phyloP scores from a whole-genome alignment of 2,888 invertebrate species.

The Rapana venosa region DNA sequence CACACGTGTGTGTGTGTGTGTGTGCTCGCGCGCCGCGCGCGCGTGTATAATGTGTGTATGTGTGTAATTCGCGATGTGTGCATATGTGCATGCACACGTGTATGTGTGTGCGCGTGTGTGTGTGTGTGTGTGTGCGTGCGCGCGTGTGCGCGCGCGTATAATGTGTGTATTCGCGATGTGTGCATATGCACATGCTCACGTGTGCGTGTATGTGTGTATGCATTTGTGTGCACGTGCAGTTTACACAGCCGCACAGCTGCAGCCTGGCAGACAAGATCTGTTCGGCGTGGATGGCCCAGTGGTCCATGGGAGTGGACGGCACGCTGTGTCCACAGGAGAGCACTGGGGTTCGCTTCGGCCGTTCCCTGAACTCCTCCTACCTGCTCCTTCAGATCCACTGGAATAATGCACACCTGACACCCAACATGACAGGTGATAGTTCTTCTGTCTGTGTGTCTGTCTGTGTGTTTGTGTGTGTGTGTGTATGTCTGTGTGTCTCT shows the following conservation, averaged over 20 bases:
- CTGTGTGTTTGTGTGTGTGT: background rate
- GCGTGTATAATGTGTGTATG: too few relatives aligned
- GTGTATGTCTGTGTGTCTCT: background rate
- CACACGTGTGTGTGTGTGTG: too few relatives aligned
- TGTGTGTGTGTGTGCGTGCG: conserved; percentile 20
- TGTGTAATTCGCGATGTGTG: too few relatives aligned
- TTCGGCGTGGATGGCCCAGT: conserved; percentile 65
- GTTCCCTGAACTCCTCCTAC: conserved; percentile 55
- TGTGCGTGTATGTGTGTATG: background rate
- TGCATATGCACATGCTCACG: background rate
- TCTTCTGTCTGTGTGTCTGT: background rate
- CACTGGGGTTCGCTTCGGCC: conserved; percentile 66
- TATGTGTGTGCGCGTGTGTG: background rate
- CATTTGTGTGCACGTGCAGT: background rate
- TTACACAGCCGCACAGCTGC: conserved; percentile 59
- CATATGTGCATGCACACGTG: background rate
- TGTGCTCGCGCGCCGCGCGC: too few relatives aligned
- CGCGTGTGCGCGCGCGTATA: background rate
- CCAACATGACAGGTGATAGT: conserved; percentile 55
- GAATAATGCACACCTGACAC: conserved; percentile 59
- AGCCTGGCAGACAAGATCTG: conserved; percentile 59
- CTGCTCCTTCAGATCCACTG: conserved; percentile 68
- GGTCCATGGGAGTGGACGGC: conserved; percentile 65
- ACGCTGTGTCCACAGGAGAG: conserved; percentile 57
- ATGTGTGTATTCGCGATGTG: background rate